Base-by-base conservation (phyloP, 2,797 vertebrate genomes). In the Thalassophryne amazonica region DNA sequence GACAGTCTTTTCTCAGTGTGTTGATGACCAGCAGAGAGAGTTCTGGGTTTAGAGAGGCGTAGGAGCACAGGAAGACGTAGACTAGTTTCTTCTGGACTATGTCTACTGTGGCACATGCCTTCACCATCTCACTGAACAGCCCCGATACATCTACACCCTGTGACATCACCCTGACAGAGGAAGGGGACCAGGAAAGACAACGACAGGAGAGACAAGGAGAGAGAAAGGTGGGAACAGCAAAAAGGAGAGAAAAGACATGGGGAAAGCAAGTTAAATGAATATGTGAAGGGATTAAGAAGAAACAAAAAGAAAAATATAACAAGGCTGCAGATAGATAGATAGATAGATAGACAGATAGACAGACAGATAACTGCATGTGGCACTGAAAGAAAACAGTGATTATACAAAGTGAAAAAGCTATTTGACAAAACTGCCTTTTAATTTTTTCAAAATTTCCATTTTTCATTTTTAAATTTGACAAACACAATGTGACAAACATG, bases 41-140 rank as follows among this genome's bases (percentile, higher is more conserved):
- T 61, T 96, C 94, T 0, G 96, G 96, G 71, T 96, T 93, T 21
- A 88, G 81, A 4, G 93, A 61, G 0, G 96, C 96, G 6, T 96
- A 97, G 0, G 93, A 92, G 60, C 93, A 93, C 91, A 98, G 90
- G 78, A 94, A 98, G 52, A 96, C 82, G 15, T 95, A 97, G 30
- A 95, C 94, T 72, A 98, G 73, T 69, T 97, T 98, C 88, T 98
- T 98, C 86, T 98, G 96, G 62, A 96, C 93, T 20, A 94, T 78
- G 66, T 98, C 96, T 6, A 92, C 83, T 1, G 93, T 94, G 30
- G 95, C 94, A 42, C 95, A 93, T 2, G 96, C 96, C 84, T 96
- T 97, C 38, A 97, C 94, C 93, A 98, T 96, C 83, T 98, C 95
- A 88, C 93, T 93, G 82, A 98, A 98, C 47, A 98, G 88, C 20